A percentile compares a stretch with the other conserved stretches of the same genome.
Evolutionary conservation across 2,888 invertebrate species (phyloP).

Genomic region (Mythimna ferrago): DNA sequence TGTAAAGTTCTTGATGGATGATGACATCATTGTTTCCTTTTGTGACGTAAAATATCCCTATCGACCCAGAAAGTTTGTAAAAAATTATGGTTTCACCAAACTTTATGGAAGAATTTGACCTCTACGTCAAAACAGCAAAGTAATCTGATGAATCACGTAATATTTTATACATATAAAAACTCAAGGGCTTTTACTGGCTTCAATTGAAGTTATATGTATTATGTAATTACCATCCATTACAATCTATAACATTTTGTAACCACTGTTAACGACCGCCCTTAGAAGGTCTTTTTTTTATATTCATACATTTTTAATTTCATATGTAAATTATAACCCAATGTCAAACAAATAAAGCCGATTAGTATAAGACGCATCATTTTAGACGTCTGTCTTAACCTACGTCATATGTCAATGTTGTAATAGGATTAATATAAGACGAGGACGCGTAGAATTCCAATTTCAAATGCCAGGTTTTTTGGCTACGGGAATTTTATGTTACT

Average conservation of each 20-base stretch:
- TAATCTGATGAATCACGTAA: conserved; percentile 16
- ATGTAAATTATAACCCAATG: conserved; percentile 59
- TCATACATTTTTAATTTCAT: conserved; percentile 46
- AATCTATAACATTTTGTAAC: conserved; percentile 10
- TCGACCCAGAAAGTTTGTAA: not conserved
- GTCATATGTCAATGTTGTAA: conserved; percentile 76
- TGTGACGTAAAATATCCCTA: not conserved
- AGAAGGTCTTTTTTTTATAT: conserved; percentile 2
- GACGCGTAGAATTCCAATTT: conserved; percentile 71
- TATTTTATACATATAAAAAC: conserved; percentile 31
- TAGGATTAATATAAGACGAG: conserved; percentile 81
- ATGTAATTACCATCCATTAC: conserved; percentile 19
- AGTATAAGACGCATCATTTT: conserved; percentile 67
- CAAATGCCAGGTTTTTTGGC: conserved; percentile 62
- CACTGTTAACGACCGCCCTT: conserved; percentile 23
- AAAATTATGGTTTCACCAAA: too few species aligned
- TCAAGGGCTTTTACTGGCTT: conserved; percentile 1
- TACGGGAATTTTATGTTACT: conserved; percentile 68
- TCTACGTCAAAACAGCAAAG: conserved; percentile 13
- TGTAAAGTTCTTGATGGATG: too few species aligned
- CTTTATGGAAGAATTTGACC: conserved; percentile 17
- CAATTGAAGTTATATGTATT: conserved; percentile 12
- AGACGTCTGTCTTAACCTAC: conserved; percentile 67
- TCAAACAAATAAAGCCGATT: conserved; percentile 69
- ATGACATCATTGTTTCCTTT: not conserved